Evolutionary conservation across 2,888 invertebrate genomes (phyloP).

Genomic region (Apantesis nais): DNA sequence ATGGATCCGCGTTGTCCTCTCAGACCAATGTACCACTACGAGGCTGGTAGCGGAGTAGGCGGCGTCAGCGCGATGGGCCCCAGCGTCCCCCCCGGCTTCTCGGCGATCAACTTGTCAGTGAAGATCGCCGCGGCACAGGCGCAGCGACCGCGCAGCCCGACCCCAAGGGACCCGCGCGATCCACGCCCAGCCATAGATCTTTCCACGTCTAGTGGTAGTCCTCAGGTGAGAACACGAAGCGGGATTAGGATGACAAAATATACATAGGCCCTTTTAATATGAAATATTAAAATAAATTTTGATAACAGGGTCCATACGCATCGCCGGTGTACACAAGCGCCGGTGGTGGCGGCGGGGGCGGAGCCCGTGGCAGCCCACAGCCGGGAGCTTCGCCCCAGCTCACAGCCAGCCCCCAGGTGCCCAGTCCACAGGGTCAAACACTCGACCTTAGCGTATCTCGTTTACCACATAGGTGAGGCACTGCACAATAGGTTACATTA

Average conservation of each 20-base stretch:
- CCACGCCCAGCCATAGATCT: conserved; percentile 94
- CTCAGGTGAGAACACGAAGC: conserved; percentile 89
- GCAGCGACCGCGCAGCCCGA: conserved; percentile 89
- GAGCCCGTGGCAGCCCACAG: conserved; percentile 92
- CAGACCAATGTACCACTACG: conserved; percentile 94
- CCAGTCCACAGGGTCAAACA: conserved; percentile 96
- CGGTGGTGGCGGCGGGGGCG: conserved; percentile 89
- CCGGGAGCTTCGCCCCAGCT: conserved; percentile 93
- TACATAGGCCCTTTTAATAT: conserved; percentile 37
- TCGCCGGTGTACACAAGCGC: conserved; percentile 92
- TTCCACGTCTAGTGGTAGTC: conserved; percentile 95
- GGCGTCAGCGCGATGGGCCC: conserved; percentile 88
- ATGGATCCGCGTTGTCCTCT: conserved; percentile 51
- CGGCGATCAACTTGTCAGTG: conserved; percentile 93
- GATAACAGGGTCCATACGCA: conserved; percentile 89
- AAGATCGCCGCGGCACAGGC: conserved; percentile 92
- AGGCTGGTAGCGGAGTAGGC: conserved; percentile 84
- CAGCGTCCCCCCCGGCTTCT: conserved; percentile 90
- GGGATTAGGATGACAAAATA: conserved; percentile 35
- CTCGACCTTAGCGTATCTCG: conserved; percentile 95
- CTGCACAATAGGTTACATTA: conserved; percentile 34
- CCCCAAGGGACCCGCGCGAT: conserved; percentile 91
- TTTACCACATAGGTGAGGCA: conserved; percentile 92
- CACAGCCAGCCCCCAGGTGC: conserved; percentile 94
- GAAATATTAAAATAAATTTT: conserved; percentile 59